phyloP scores from a whole-genome alignment of 1,140 invertebrate species.

The Micrasema longulum region DNA sequence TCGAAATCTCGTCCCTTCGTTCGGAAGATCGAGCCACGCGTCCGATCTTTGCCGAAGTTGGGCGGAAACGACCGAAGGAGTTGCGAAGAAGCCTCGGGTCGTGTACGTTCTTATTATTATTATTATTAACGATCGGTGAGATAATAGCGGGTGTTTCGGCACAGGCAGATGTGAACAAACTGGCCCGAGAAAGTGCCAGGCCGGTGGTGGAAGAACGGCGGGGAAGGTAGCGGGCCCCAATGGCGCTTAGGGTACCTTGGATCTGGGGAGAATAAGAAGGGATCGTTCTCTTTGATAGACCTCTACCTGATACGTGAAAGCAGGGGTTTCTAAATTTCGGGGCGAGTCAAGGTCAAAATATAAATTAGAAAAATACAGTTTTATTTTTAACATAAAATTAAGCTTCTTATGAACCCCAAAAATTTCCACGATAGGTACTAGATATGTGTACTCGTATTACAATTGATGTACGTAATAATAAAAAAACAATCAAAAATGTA shows the following conservation, averaged over 20 bases:
- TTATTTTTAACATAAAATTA: too few species aligned
- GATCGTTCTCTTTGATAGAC: slow-evolving; percentile 21
- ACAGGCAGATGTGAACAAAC: slow-evolving; percentile 41
- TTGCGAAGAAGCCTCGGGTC: slow-evolving; percentile 23
- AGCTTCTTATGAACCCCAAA: too few species aligned
- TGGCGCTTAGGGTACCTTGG: slow-evolving; percentile 15
- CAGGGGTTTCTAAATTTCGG: slow-evolving; percentile 1
- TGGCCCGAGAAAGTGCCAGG: slow-evolving; percentile 30
- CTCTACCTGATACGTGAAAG: slow-evolving; percentile 36
- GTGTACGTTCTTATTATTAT: too few species aligned
- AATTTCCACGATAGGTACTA: too few species aligned
- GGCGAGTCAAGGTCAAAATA: too few species aligned
- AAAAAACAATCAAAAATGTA: too few species aligned
- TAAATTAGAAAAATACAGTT: too few species aligned
- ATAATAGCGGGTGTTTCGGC: slow-evolving; percentile 41
- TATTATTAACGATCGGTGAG: slow-evolving; percentile 37
- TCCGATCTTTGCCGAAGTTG: slow-evolving; percentile 23
- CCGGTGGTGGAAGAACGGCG: neutral
- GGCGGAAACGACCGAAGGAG: slow-evolving; percentile 22
- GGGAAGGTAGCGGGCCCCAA: too few species aligned
- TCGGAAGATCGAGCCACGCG: slow-evolving; percentile 33
- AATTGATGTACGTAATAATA: too few species aligned
- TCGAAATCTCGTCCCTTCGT: neutral
- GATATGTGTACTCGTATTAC: too few species aligned
- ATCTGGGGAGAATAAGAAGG: neutral